A percentile compares a stretch with the other conserved stretches of the same genome.
Conservation (phyloP, 2,113 vertebrate genomes). For the Grantiella picta region DNA sequence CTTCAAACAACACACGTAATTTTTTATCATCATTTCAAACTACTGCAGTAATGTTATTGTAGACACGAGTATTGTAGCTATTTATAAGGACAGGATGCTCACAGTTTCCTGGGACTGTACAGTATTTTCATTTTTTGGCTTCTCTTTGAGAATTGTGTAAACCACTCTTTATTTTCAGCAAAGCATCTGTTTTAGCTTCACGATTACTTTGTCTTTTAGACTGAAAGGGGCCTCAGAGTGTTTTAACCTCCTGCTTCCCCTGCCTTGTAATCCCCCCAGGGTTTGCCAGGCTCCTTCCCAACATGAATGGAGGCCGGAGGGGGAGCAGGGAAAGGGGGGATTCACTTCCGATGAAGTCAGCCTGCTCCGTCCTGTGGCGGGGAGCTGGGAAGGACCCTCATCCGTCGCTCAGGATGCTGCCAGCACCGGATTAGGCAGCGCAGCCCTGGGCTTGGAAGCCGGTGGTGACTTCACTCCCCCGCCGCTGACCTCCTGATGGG, state of each 20-base stretch:
- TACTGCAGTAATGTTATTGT: background rate
- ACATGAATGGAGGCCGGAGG: conserved; percentile 4
- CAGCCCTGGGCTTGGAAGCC: background rate
- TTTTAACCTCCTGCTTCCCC: conserved; percentile 44
- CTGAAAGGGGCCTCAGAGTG: background rate
- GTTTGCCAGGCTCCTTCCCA: conserved; percentile 45
- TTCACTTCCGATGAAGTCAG: conserved; percentile 49
- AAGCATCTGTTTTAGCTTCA: conserved; percentile 46
- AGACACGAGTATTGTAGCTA: background rate
- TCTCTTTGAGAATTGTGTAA: conserved; percentile 11
- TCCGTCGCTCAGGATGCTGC: background rate
- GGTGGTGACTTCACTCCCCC: background rate
- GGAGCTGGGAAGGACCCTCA: background rate
- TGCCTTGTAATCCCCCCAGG: conserved; percentile 28
- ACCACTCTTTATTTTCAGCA: conserved; percentile 41
- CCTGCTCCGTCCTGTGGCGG: background rate
- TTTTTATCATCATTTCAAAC: background rate
- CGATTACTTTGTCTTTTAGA: conserved; percentile 17
- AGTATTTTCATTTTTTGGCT: background rate
- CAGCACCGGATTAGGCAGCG: background rate
- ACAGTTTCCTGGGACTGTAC: background rate
- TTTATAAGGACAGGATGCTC: conserved; percentile 32
- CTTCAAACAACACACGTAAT: accelerated
- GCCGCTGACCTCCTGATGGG: background rate
- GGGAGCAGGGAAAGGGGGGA: background rate